Evolutionary conservation across 1,140 invertebrate genomes (phyloP), one percentile per base, ranked within the genome.

Genomic region (Chrysopa pallens): DNA sequence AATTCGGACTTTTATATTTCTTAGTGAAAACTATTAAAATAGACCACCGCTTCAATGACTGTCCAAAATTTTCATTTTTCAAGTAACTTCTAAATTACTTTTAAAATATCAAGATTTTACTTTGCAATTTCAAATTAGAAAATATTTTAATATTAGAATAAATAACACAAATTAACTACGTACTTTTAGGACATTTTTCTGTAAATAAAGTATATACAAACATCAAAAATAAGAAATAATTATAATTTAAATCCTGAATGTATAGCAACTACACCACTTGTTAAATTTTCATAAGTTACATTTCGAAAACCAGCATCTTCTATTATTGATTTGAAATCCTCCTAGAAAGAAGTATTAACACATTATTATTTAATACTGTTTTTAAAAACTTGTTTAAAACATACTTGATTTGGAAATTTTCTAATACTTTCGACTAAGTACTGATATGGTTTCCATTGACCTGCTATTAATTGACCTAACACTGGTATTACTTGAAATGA

Each of bases 351-450:
- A 42, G 9, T 37, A 43, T 44, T 40, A 17, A 28, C 11, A 40
- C 11, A 4, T 38, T 6, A 23, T 6, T 39, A 27, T n/a, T 38
- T 23, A 17, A 13, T 17, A 38, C 12, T n/a, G 36, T 9, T 38
- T 17, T 38, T 4, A 5, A 11, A 9, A 8, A 11, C 4, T 17
- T 38, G n/a, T 29, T 43, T 33, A n/a, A n/a, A n/a, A n/a, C 38
- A 51, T 60, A 82, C 82, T 69, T 89, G 85, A 54, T 84, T 76
- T n/a, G 94, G 95, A 65, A 99, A 98, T 55, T 86, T 80, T 42
- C 93, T 66, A 47, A 99, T 99, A 66, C 93, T 98, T 64, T 98
- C 93, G 0, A 98, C 91, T 27, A 99, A 69, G 63, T 99, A 99
- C 60, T 98, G 84, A 65, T 98, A 98, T 9, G 94, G 82, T 50